Base-by-base conservation (phyloP, 2,113 vertebrate species). In the Nannobrachium achirus region DNA sequence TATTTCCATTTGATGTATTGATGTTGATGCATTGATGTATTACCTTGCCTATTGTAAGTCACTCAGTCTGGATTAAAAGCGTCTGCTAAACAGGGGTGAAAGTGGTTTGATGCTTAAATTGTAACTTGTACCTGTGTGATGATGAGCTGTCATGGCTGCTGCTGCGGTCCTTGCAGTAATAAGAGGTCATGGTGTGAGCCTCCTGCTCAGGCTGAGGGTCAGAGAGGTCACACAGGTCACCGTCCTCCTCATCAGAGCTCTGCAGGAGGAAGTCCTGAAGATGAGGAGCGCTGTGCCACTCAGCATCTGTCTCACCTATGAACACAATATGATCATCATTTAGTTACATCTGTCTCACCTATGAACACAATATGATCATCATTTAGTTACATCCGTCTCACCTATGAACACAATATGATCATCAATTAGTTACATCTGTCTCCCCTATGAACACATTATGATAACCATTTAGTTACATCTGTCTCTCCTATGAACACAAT, bases 131-230 rank as follows among this genome's bases (percentile, higher is more conserved):
- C 87, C 38, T 84, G 67, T 60, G 63, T 1, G 63, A 66, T 14
- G 38, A 11, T 52, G 0, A 63, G 44, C 41, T 67, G 69, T 11
- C 25, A 18, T 59, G 1, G 0, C 40, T 52, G 46, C 45, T 67
- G n/a, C 16, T 1, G 0, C 51, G 52, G 50, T 52, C 81, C 49
- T 83, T 88, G 79, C 67, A 58, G 81, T 89, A 91, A 74, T 89
- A 92, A 73, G 75, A 85, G 11, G 87, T 81, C 85, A 93, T 72
- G 5, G 87, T 56, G 61, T 84, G 79, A 46, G 82, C 83, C 74
- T 93, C 93, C 2, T 81, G 81, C 42, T 91, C 89, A 44, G 88
- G 79, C 52, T 89, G 91, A 57, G 84, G 80, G 63, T 90, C 83
- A 18, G 80, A 74, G 20, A 76, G 44, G 56, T 85, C 83, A 41